Percentiles rank a stretch among this genome's conserved stretches.
Conservation (phyloP, 2,888 invertebrate species). For the Seira sanloemensis region DNA sequence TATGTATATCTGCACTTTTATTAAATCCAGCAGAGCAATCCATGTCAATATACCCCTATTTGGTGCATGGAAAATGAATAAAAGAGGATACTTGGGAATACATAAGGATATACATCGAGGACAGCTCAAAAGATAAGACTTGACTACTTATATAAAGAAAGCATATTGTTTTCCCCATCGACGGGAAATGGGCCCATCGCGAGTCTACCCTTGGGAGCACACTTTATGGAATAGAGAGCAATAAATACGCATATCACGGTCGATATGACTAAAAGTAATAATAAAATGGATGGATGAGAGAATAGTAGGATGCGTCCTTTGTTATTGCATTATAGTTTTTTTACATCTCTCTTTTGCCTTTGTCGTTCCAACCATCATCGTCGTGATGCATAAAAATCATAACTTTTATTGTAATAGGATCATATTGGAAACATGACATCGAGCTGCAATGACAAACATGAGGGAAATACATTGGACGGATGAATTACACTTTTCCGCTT, state of each 20-base stretch:
- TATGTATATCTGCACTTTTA: too few species aligned
- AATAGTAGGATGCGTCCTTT: constrained; percentile 36
- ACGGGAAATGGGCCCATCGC: constrained; percentile 49
- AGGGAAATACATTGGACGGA: background rate
- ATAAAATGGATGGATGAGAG: constrained; percentile 28
- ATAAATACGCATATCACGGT: constrained; percentile 63
- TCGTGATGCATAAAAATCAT: constrained; percentile 58
- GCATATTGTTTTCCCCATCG: constrained; percentile 53
- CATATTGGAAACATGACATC: constrained; percentile 1
- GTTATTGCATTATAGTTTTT: constrained; percentile 53
- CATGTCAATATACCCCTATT: constrained; percentile 1
- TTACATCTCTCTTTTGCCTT: constrained; percentile 12
- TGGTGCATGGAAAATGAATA: background rate
- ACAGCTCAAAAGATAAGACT: background rate
- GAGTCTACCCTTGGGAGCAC: constrained; percentile 51
- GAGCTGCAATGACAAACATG: background rate
- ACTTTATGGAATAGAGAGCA: constrained; percentile 49
- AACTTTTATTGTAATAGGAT: constrained; percentile 18
- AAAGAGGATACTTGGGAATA: background rate
- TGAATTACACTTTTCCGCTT: background rate
- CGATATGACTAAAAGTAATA: constrained; percentile 54
- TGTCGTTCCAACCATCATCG: background rate
- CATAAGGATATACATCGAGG: background rate
- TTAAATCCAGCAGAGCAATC: background rate
- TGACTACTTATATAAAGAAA: constrained; percentile 11